phyloP scores from a whole-genome alignment of 1,140 invertebrate species.

The Chrysoperla carnea region DNA sequence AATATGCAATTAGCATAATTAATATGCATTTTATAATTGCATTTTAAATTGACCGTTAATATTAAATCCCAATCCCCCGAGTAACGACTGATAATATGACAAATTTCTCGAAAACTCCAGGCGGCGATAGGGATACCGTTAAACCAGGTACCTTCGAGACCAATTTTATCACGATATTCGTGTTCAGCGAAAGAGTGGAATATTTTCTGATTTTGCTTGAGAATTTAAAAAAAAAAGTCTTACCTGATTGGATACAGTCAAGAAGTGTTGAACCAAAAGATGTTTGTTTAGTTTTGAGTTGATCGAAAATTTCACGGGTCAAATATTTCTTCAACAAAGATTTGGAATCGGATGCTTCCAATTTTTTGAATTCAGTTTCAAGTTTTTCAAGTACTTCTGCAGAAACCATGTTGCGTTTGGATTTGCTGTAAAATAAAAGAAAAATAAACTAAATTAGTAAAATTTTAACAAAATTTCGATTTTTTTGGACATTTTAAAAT shows the following conservation, averaged over 20 bases:
- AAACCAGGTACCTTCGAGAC: too few species aligned
- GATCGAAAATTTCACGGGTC: slow-evolving; percentile 40
- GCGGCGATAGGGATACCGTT: too few species aligned
- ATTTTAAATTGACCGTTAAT: too few species aligned
- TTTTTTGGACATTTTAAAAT: not conserved
- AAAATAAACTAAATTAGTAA: not conserved
- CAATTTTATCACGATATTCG: too few species aligned
- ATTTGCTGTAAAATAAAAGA: slow-evolving; percentile 29
- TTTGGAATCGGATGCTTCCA: slow-evolving; percentile 36
- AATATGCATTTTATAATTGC: too few species aligned
- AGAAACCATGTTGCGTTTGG: slow-evolving; percentile 54
- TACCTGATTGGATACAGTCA: slow-evolving; percentile 44
- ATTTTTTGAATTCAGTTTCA: slow-evolving; percentile 36
- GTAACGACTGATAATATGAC: too few species aligned
- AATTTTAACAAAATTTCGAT: not conserved
- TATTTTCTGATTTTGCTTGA: too few species aligned
- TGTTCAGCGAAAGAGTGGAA: too few species aligned
- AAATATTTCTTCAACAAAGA: slow-evolving; percentile 60
- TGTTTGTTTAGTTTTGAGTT: slow-evolving; percentile 40
- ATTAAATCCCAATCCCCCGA: too few species aligned
- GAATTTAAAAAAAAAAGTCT: not conserved
- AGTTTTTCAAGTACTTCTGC: slow-evolving; percentile 62
- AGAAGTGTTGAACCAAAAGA: slow-evolving; percentile 35
- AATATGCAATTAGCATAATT: too few species aligned
- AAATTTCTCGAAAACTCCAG: too few species aligned